Conservation (phyloP, 2,113 vertebrate genomes). For the Cebus imitator region DNA sequence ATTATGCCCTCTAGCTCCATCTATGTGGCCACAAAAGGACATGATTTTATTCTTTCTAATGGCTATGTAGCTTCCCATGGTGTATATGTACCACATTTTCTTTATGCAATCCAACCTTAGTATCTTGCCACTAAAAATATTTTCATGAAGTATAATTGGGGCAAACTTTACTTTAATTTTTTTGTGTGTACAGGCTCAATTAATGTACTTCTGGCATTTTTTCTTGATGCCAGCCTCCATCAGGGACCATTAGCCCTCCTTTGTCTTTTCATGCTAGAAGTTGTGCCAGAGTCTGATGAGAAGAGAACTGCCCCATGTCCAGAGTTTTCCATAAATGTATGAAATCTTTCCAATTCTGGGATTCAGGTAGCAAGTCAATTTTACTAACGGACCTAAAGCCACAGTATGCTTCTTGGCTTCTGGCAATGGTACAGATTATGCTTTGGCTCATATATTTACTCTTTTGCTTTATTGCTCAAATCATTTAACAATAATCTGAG, state of each 20-base stretch:
- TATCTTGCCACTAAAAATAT: not conserved
- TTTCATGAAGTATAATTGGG: not conserved
- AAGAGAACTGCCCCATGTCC: not conserved
- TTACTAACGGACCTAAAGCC: not conserved
- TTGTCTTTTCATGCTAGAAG: not conserved
- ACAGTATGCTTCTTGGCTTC: not conserved
- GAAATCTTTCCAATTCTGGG: not conserved
- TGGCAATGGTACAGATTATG: not conserved
- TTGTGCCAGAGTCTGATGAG: not conserved
- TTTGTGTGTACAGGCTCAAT: not conserved
- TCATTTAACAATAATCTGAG: not conserved
- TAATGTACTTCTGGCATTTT: not conserved
- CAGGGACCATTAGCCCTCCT: not conserved
- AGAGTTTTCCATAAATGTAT: not conserved
- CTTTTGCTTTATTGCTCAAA: not conserved
- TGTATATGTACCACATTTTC: too few relatives aligned
- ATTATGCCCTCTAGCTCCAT: too few relatives aligned
- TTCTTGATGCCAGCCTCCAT: not conserved
- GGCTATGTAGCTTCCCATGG: too few relatives aligned
- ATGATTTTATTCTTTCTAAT: too few relatives aligned
- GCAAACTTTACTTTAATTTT: not conserved
- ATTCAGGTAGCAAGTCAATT: not conserved
- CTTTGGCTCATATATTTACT: not conserved
- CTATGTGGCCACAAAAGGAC: too few relatives aligned
- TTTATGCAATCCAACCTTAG: not conserved